phyloP scores from a whole-genome alignment of 2,113 vertebrate genomes.

The Phasianus colchicus region DNA sequence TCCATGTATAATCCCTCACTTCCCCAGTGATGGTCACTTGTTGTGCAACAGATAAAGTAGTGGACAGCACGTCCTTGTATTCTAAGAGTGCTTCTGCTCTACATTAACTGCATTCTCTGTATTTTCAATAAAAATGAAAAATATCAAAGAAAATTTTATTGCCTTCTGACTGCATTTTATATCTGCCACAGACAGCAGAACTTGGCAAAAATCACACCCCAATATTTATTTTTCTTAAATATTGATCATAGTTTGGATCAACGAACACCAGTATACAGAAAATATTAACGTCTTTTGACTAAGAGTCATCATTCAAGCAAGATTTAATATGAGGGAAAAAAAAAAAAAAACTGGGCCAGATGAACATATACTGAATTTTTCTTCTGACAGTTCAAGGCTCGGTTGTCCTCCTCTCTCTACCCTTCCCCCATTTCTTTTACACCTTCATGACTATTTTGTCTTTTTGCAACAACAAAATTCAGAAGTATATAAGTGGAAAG shows the following conservation, averaged over 20 bases:
- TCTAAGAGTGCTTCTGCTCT: neutral
- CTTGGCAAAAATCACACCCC: neutral
- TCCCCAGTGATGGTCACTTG: accelerated
- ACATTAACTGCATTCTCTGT: neutral
- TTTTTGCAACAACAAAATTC: neutral
- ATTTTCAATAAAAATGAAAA: neutral
- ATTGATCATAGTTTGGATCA: neutral
- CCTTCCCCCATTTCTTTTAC: neutral
- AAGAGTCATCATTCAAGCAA: neutral
- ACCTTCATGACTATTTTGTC: neutral
- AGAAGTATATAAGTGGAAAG: neutral
- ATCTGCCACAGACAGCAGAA: neutral
- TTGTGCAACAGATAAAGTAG: neutral
- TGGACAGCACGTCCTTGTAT: neutral
- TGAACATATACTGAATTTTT: neutral
- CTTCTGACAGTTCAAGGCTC: neutral
- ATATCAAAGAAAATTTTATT: neutral
- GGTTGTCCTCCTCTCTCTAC: neutral
- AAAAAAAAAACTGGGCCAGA: neutral
- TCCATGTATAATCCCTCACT: neutral
- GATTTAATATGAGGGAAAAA: neutral
- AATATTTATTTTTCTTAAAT: neutral
- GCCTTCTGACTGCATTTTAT: neutral
- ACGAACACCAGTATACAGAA: neutral
- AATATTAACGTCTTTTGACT: neutral